phyloP scores from a whole-genome alignment of 1,140 invertebrate species.

The Euwallacea fornicatus region DNA sequence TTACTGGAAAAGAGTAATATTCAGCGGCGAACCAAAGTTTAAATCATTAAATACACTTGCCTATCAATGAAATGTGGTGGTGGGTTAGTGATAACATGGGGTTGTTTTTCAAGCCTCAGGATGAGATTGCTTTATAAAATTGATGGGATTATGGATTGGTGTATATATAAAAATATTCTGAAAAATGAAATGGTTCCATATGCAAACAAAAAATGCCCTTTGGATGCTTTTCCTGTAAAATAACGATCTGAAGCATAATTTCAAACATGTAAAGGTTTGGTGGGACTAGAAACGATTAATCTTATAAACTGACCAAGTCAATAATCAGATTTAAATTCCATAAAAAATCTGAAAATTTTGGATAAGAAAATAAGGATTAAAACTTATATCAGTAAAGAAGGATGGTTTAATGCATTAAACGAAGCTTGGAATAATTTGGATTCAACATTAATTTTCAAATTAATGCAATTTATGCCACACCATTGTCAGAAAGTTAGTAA shows the following conservation, averaged over 20 bases:
- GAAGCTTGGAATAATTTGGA: background rate
- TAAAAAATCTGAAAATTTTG: background rate
- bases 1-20: slow-evolving; percentile 1
- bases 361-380: background rate
- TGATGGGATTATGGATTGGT: background rate
- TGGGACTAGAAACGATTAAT: background rate
- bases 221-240: background rate
- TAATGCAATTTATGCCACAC: background rate
- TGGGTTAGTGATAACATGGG: background rate
- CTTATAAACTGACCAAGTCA: background rate
- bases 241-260: background rate
- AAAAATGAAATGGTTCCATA: background rate
- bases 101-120: background rate
- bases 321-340: background rate
- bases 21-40: background rate
- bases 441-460: background rate
- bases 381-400: background rate
- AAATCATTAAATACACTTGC: background rate
- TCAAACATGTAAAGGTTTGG: background rate
- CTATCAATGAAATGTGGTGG: too few species aligned
- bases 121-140: background rate
- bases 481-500: background rate
- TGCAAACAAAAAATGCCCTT: background rate
- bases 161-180: background rate
- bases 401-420: background rate